phyloP scores from a whole-genome alignment of 2,113 vertebrate species.

The Percina caprodes region DNA sequence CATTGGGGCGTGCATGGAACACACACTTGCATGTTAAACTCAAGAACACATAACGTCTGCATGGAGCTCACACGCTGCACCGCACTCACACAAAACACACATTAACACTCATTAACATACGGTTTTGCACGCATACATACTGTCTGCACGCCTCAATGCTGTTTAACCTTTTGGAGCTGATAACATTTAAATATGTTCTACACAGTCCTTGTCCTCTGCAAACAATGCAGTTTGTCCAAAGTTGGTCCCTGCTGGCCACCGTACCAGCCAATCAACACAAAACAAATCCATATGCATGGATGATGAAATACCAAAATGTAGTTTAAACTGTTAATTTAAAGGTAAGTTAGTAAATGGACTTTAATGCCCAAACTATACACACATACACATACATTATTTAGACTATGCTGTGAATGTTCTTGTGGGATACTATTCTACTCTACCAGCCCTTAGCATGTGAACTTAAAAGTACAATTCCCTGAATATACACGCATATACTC shows the following conservation, averaged over 20 bases:
- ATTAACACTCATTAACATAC: constrained; percentile 30
- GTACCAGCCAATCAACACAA: background rate
- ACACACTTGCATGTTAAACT: background rate
- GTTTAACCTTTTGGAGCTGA: constrained; percentile 32
- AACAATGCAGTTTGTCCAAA: background rate
- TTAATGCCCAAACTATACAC: background rate
- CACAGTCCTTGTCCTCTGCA: background rate
- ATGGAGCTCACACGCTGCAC: constrained; percentile 2
- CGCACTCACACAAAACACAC: constrained; percentile 23
- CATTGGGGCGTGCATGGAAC: background rate
- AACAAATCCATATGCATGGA: too few species aligned
- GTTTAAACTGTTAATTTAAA: background rate
- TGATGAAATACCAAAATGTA: background rate
- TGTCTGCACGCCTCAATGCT: constrained; percentile 4
- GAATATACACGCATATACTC: background rate
- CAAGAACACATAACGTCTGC: background rate
- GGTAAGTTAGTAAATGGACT: background rate
- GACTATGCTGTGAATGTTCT: background rate
- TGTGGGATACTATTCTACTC: background rate
- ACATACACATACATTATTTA: constrained; percentile 30
- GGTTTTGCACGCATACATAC: constrained; percentile 1
- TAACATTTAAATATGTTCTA: constrained; percentile 11
- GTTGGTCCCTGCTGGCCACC: constrained; percentile 16
- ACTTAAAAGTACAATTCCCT: background rate
- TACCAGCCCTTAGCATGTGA: background rate